Base-by-base conservation (phyloP, 64 coral and sea anemone species). In the Montipora capricornis region DNA sequence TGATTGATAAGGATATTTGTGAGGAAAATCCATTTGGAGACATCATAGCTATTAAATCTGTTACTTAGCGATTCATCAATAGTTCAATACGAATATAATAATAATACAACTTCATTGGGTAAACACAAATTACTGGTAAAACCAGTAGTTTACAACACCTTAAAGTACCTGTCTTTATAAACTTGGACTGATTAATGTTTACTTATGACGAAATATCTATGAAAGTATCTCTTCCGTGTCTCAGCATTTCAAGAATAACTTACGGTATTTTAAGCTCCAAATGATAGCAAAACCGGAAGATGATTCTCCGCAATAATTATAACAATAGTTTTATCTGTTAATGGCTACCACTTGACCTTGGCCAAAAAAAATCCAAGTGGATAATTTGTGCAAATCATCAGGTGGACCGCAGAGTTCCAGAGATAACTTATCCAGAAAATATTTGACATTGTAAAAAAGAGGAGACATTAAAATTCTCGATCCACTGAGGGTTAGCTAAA, bases 331-430 rank as follows among this genome's bases (percentile, higher is more conserved):
- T 8, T 14, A 78, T 78, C 47, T 49, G 76, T 19, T 19, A n/a
- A 19, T 78, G 15, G 76, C 29, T n/a, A 48, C 13, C 76, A 51
- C 47, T 78, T 78, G 76, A 78, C 76, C 76, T 78, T 49, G 76
- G 47, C 11, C 53, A 57, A 57, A 57, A 57, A 11, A 3, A 48
- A 49, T 1, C 76, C 12, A 4, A 4, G 2, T 50, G 44, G 2
- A 14, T 49, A 78, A 50, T 48, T 78, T 16, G 49, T 78, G 76
- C 76, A 49, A 14, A 49, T 78, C 44, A 19, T 19, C 76, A 78
- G 9, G 4, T 76, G 11, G 74, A 76, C 37, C 74, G 26, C 74
- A 76, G 26, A 76, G 74, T 76, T 76, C 74, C 74, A 76, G 2
- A 76, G 7, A 76, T 47, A 44, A 76, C 8, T 45, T 76, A 13